phyloP scores from a whole-genome alignment of 2,888 invertebrate species.

The Lepidochrysops patricia region DNA sequence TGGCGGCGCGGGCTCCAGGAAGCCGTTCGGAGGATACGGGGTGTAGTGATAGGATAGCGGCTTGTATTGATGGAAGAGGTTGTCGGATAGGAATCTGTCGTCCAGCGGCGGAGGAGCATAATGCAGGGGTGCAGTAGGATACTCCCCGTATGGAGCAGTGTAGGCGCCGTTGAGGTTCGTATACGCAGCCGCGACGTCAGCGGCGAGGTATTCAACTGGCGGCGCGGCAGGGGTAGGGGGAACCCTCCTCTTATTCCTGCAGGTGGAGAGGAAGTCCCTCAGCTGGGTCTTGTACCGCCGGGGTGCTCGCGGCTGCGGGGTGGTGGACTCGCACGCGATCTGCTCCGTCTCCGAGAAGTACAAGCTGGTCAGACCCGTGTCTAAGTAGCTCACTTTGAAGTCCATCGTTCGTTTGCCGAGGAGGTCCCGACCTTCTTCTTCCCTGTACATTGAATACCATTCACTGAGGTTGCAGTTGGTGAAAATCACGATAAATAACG shows the following conservation, averaged over 20 bases:
- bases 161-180: constrained; percentile 87
- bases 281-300: constrained; percentile 95
- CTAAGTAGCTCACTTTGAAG: constrained; percentile 98
- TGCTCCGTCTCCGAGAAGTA: constrained; percentile 93
- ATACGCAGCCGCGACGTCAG: constrained; percentile 86
- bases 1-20: constrained; percentile 82
- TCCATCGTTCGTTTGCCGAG: constrained; percentile 99
- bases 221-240: constrained; percentile 75
- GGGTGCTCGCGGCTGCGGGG: constrained; percentile 84
- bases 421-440: constrained; percentile 98
- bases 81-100: constrained; percentile 86
- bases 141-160: constrained; percentile 83
- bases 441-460: too few relatives aligned
- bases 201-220: constrained; percentile 80
- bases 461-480: too few relatives aligned
- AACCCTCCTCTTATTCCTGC: constrained; percentile 85
- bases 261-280: constrained; percentile 93
- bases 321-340: constrained; percentile 76
- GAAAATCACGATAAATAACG: too few relatives aligned
- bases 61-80: constrained; percentile 92
- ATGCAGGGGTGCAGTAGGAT: constrained; percentile 81
- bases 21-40: constrained; percentile 86
- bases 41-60: constrained; percentile 88
- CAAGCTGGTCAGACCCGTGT: constrained; percentile 92
- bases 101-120: constrained; percentile 78